A percentile compares a stretch with the other conserved stretches of the same genome.
phyloP scores from a whole-genome alignment of 2,888 invertebrate species.

The Scrobipalpa atriplicella region DNA sequence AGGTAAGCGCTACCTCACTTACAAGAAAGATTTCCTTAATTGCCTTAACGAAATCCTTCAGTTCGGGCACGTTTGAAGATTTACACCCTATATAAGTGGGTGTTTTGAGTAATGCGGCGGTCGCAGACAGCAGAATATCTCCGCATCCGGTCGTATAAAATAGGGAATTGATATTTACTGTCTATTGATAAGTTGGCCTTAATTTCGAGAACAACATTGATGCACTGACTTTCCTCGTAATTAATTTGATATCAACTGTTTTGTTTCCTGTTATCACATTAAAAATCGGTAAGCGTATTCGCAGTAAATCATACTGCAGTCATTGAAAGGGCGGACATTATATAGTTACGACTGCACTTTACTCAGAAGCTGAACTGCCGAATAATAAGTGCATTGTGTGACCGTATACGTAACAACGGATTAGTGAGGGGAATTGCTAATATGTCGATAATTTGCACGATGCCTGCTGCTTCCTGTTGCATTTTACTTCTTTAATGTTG shows the following conservation, averaged over 20 bases:
- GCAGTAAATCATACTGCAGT: slow-evolving; percentile 48
- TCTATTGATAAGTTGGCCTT: slow-evolving; percentile 20
- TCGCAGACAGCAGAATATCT: slow-evolving; percentile 28
- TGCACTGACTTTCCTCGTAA: slow-evolving; percentile 2
- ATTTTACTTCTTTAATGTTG: slow-evolving; percentile 13
- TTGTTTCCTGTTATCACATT: slow-evolving; percentile 36
- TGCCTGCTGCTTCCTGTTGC: slow-evolving; percentile 6
- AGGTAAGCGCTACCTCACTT: slow-evolving; percentile 78
- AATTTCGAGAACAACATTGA: slow-evolving; percentile 17
- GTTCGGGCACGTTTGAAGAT: slow-evolving; percentile 45
- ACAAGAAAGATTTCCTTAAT: slow-evolving; percentile 64
- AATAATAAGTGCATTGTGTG: slow-evolving; percentile 82
- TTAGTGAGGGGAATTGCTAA: slow-evolving; percentile 79
- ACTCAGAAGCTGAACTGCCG: slow-evolving; percentile 79
- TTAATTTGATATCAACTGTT: slow-evolving; percentile 17
- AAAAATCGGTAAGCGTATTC: slow-evolving; percentile 36
- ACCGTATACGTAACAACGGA: slow-evolving; percentile 74
- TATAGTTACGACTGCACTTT: slow-evolving; percentile 71
- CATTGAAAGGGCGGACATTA: slow-evolving; percentile 73
- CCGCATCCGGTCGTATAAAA: slow-evolving; percentile 33
- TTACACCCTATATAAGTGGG: slow-evolving; percentile 12
- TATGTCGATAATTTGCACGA: slow-evolving; percentile 66
- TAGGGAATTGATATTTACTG: slow-evolving; percentile 25
- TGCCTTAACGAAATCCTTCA: slow-evolving; percentile 59
- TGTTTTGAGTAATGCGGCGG: slow-evolving; percentile 8